Evolutionary conservation across 1,140 invertebrate genomes (phyloP), one percentile per base, ranked within the genome.

Genomic region (Hyles vespertilio): DNA sequence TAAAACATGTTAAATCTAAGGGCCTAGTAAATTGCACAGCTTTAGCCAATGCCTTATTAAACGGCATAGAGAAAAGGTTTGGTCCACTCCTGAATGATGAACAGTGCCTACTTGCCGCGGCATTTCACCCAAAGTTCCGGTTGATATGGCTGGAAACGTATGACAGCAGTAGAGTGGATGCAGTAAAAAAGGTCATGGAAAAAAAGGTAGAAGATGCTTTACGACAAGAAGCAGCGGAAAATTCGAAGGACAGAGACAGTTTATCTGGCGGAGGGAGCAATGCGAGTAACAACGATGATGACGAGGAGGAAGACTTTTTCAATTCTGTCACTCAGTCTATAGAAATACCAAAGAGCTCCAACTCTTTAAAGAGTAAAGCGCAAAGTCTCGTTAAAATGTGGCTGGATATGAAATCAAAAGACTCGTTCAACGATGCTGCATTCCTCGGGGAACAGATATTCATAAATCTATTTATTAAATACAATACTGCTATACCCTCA

Each of bases 381-480:
- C 22, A 22, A 22, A 22, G 22, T 22, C 22, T 22, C 22, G 22
- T 22, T 22, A 22, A 22, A 22, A 22, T 22, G 22, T 22, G 22
- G 22, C 22, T 22, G 22, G 22, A 22, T 22, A 22, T 22, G 22
- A 22, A 52, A 67, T 61, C 32, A 51, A 22, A 22, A 22, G 22
- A 22, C 22, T 22, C 22, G 22, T 22, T 22, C 22, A 22, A 22
- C 22, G 22, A 67, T 65, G 70, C 61, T 60, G 61, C 63, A 59
- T 66, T 72, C 53, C 57, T 69, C 47, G 61, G 70, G 51, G 64
- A 72, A 72, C 66, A 62, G 61, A 63, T 71, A 59, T 65, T 70
- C 43, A 66, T 67, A 65, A 67, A 70, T 70, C 60, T 67, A 53
- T 67, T 70, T 33, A 63, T 63, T 63, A 71, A 70, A 70, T 65